Evolutionary conservation across 2,113 vertebrate genomes (phyloP).

Genomic region (Martes martes): DNA sequence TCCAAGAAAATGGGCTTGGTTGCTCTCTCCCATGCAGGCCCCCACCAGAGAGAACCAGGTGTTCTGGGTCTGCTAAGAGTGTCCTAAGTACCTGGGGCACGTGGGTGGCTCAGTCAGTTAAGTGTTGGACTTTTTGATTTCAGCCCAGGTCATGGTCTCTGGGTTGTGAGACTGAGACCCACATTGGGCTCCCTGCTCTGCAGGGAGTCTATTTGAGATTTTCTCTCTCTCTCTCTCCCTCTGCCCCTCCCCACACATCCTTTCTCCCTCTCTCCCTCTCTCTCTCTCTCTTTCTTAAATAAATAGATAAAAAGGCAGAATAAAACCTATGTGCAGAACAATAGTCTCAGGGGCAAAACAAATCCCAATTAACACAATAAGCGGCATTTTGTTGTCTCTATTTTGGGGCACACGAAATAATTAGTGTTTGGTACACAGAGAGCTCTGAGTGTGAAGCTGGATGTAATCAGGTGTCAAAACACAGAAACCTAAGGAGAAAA

Average conservation of each 20-base stretch:
- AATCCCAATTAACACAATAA: not conserved
- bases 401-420: not conserved
- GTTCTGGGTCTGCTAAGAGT: not conserved
- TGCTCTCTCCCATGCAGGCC: not conserved
- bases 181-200: not conserved
- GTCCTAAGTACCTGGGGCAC: not conserved
- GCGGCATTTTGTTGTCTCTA: not conserved
- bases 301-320: not conserved
- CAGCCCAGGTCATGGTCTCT: not conserved
- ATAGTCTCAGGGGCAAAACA: not conserved
- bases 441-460: not conserved
- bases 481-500: not conserved
- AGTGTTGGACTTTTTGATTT: not conserved
- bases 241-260: not conserved
- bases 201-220: not conserved
- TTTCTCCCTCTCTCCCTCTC: not conserved
- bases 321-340: not conserved
- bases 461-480: slow-evolving; percentile 40
- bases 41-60: not conserved
- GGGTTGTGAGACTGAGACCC: not conserved
- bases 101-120: not conserved
- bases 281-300: not conserved
- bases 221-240: not conserved
- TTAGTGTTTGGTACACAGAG: slow-evolving; percentile 20
- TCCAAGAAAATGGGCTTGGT: not conserved